Conservation (phyloP, 1,140 invertebrate species). For the Eupeodes corollae region DNA sequence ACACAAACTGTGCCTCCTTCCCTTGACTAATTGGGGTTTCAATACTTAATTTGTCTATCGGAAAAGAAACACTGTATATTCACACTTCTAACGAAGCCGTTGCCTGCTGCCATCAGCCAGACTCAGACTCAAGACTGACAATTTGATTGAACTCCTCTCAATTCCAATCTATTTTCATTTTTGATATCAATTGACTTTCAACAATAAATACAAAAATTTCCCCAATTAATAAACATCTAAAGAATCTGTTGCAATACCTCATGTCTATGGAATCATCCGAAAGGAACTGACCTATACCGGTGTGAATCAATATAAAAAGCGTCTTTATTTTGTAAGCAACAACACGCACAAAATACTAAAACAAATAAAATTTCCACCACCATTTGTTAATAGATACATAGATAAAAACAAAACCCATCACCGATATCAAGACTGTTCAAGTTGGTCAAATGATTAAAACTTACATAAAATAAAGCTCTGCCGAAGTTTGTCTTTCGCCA, state of each 20-base stretch:
- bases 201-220: not conserved
- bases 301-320: not conserved
- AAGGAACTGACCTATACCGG: not conserved
- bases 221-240: not conserved
- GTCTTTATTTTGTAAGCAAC: not conserved
- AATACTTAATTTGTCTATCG: no score
- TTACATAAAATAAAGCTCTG: constrained; percentile 37
- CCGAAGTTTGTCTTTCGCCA: constrained; percentile 20
- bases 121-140: no score
- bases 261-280: not conserved
- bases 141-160: not conserved
- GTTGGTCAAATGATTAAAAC: constrained; percentile 6
- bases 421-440: not conserved
- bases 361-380: not conserved
- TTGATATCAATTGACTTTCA: no score
- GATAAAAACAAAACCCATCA: not conserved
- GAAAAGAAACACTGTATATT: not conserved
- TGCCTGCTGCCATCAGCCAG: no score
- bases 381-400: no score
- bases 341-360: not conserved
- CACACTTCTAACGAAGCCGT: not conserved
- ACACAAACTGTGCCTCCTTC: no score
- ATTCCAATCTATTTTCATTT: not conserved
- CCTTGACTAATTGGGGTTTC: no score
- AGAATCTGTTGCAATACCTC: not conserved